Evolutionary conservation across 2,113 vertebrate genomes (phyloP).

Genomic region (Orcinus orca): DNA sequence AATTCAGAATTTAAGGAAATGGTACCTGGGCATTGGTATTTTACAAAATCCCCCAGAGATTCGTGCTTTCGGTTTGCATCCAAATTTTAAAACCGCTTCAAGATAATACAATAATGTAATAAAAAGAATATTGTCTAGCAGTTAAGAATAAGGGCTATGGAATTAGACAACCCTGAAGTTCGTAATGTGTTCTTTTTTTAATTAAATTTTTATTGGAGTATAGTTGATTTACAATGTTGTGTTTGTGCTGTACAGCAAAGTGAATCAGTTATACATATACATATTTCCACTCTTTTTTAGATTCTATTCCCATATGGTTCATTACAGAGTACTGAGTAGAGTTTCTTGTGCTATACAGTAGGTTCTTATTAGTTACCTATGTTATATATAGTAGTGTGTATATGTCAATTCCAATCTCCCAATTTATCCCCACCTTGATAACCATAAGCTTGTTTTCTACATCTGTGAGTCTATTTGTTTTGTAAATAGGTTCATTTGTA

Average conservation of each 20-base stretch:
- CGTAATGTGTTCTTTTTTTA: background rate
- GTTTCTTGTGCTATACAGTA: background rate
- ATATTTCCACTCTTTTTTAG: background rate
- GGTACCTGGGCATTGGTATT: background rate
- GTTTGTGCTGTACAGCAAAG: background rate
- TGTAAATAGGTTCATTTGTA: background rate
- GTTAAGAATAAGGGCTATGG: background rate
- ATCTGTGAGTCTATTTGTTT: background rate
- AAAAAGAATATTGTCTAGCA: background rate
- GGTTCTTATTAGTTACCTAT: background rate
- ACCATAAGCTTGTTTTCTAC: background rate
- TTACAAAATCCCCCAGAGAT: background rate
- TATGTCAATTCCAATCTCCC: background rate
- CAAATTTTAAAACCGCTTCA: slow-evolving; percentile 22
- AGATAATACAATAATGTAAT: background rate
- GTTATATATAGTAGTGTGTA: background rate
- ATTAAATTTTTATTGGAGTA: background rate
- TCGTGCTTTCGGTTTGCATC: background rate
- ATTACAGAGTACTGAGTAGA: background rate
- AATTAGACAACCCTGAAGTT: background rate
- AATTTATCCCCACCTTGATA: background rate
- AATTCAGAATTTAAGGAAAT: background rate
- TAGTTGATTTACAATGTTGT: background rate
- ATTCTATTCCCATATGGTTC: background rate
- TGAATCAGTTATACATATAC: background rate